phyloP scores from a whole-genome alignment of 2,888 invertebrate species.

The Aphrophora alni region DNA sequence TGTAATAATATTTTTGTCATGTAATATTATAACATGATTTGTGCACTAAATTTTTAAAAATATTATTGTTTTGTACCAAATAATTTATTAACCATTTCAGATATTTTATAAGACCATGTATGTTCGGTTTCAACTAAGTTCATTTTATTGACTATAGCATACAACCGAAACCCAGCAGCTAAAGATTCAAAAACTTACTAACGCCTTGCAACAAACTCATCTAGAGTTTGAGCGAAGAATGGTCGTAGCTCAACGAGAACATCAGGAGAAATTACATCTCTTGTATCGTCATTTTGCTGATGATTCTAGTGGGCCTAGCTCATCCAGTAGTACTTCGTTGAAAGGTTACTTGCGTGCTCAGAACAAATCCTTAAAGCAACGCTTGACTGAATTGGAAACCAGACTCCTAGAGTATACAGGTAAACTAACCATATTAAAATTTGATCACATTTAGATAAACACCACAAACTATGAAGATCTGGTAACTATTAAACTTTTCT shows the following conservation, averaged over 20 bases:
- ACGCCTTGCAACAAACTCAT: constrained; percentile 68
- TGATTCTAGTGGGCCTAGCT: constrained; percentile 60
- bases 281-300: constrained; percentile 67
- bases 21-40: too few species aligned
- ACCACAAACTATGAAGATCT: too few species aligned
- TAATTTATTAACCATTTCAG: too few species aligned
- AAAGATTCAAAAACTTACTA: constrained; percentile 72
- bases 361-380: constrained; percentile 33
- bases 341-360: constrained; percentile 7
- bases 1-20: too few species aligned
- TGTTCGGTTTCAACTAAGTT: too few species aligned
- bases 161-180: constrained; percentile 69
- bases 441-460: neutral
- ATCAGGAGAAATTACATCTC: constrained; percentile 68
- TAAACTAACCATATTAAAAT: neutral
- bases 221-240: constrained; percentile 69
- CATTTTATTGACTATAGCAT: too few species aligned
- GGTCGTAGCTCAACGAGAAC: constrained; percentile 66
- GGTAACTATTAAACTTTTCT: too few species aligned
- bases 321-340: constrained; percentile 51
- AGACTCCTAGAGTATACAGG: constrained; percentile 40
- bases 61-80: too few species aligned
- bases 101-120: too few species aligned
- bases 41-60: too few species aligned
- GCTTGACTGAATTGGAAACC: constrained; percentile 56